Base-by-base conservation (phyloP, 1,140 invertebrate genomes). In the Lordiphosa collinella region DNA sequence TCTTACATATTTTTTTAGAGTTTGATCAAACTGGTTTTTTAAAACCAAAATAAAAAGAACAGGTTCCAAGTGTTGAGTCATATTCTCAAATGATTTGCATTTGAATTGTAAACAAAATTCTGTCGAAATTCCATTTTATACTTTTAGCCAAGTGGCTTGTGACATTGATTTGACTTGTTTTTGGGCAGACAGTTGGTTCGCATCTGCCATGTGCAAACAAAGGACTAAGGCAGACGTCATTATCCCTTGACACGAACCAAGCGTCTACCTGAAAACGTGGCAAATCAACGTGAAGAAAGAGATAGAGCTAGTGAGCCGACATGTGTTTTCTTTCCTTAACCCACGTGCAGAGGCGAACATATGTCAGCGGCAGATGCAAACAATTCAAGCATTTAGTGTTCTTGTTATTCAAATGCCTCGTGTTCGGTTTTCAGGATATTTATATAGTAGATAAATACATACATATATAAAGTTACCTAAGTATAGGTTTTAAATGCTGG, bases 281-380 rank as follows among this genome's bases (percentile, higher is more conserved):
- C 59, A 63, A 63, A 63, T 63, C 60, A 40, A 63, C 18, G 18
- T 64, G 31, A 58, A 36, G 49, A 36, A 37, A 37, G 58, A 44
- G 25, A 29, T 29, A 2, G 25, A 29, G 7, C 25, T 29, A 29
- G 25, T 13, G 41, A 34, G 37, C 46, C 53, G 46, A 46, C 63
- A 61, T 55, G 29, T 29, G 41, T 13, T 38, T 59, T 34, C 34
- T 44, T 14, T 40, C 56, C 52, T 66, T 66, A 66, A 66, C 62
- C 32, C 63, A 67, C 63, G 63, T 67, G 63, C 63, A 67, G n/a
- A 0, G 12, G 32, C 18, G 41, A 67, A 67, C 63, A 67, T 51
- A 67, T 67, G 63, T 37, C 44, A 52, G 50, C 22, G 63, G 57
- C 63, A 66, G 63, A 66, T 66, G 63, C 63, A 67, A 66, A 66